Conservation (phyloP, 2,888 invertebrate species). For the Lasioglossum malachurum region DNA sequence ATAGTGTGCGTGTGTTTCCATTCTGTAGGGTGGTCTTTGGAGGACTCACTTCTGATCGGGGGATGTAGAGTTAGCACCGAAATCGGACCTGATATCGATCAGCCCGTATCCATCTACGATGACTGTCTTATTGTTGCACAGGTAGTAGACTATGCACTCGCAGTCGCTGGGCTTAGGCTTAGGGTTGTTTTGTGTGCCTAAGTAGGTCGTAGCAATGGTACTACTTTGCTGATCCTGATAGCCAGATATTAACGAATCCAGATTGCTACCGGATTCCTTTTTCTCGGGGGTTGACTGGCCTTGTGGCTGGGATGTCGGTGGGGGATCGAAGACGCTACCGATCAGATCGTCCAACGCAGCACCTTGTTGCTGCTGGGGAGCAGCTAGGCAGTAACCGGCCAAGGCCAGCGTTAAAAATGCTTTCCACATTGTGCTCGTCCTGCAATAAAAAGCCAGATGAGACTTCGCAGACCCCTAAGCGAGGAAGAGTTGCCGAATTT, state of each 20-base stretch:
- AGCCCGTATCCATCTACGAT: conserved; percentile 90
- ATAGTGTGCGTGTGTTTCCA: neutral
- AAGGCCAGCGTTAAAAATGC: conserved; percentile 94
- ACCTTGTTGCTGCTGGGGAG: conserved; percentile 49
- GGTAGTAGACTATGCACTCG: conserved; percentile 91
- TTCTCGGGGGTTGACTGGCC: fast-evolving
- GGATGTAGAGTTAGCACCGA: conserved; percentile 20
- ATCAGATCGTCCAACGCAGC: conserved; percentile 59
- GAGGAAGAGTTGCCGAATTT: no score
- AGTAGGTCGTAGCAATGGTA: neutral
- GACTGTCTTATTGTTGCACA: conserved; percentile 89
- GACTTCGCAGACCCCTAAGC: neutral
- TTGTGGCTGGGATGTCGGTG: neutral
- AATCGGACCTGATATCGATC: conserved; percentile 90
- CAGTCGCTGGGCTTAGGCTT: conserved; percentile 82
- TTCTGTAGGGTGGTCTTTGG: conserved; percentile 58
- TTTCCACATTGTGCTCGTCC: conserved; percentile 80
- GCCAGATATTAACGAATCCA: conserved; percentile 38
- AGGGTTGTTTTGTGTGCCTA: conserved; percentile 28
- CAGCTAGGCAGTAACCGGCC: conserved; percentile 60
- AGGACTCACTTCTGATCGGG: conserved; percentile 58
- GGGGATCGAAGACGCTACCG: neutral
- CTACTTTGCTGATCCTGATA: conserved; percentile 2
- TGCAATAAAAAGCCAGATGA: conserved; percentile 13
- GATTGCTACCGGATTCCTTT: neutral